Conservation (phyloP, 2,888 invertebrate genomes). For the Ectobius pallidus region DNA sequence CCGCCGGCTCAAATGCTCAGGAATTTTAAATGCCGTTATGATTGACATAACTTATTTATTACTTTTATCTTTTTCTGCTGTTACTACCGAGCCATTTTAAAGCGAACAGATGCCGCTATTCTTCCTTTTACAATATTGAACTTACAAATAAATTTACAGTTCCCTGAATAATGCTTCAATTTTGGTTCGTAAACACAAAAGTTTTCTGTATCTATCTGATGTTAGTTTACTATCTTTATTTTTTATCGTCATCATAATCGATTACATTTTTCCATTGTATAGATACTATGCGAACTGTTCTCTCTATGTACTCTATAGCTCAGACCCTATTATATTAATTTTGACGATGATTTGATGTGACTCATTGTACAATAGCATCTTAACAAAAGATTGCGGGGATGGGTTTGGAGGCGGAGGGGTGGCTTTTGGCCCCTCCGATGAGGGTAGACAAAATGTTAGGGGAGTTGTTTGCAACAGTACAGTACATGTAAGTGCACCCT, state of each 20-base stretch:
- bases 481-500: slow-evolving; percentile 10
- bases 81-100: too few relatives aligned
- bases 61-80: too few relatives aligned
- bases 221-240: slow-evolving; percentile 9
- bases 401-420: not conserved
- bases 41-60: too few relatives aligned
- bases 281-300: not conserved
- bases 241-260: slow-evolving; percentile 4
- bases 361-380: slow-evolving; percentile 41
- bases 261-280: not conserved
- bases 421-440: slow-evolving; percentile 18
- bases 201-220: slow-evolving; percentile 6
- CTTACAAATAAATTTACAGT: not conserved
- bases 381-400: slow-evolving; percentile 40
- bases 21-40: too few relatives aligned
- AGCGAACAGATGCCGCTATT: not conserved
- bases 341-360: slow-evolving; percentile 43
- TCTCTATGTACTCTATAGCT: slow-evolving; percentile 21
- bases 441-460: slow-evolving; percentile 23
- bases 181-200: slow-evolving; percentile 8
- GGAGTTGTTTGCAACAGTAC: slow-evolving; percentile 16
- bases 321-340: slow-evolving; percentile 43
- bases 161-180: not conserved
- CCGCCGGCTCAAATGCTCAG: too few relatives aligned
- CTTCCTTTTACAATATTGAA: not conserved